These are phyloP conservation scores for Bombus sylvicola DNA, from an alignment of 1,140 invertebrate genomes.

Conservation along the genomic window DNA sequence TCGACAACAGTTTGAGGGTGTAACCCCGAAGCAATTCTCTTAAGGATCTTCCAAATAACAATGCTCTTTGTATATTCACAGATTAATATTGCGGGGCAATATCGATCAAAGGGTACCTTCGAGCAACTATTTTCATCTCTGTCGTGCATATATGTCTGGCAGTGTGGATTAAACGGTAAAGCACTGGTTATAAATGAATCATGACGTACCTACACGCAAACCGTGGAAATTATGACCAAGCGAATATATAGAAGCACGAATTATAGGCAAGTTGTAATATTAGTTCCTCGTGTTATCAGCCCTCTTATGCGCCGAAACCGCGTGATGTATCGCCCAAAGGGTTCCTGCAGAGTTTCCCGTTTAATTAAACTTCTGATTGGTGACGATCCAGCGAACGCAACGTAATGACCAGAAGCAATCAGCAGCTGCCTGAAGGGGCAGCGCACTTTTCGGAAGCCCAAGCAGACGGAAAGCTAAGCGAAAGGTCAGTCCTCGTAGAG, in stretches of 20 bases:
- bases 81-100: not conserved
- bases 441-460: constrained; percentile 38
- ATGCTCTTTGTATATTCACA: no score
- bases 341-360: constrained; percentile 59
- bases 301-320: constrained; percentile 55
- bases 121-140: not conserved
- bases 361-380: constrained; percentile 74
- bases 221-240: constrained; percentile 20
- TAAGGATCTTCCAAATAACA: constrained; percentile 1
- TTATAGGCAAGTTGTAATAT: constrained; percentile 14
- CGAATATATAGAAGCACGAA: constrained; percentile 3
- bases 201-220: constrained; percentile 28
- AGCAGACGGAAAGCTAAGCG: not conserved
- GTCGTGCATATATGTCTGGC: not conserved
- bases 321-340: constrained; percentile 71
- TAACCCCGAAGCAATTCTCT: not conserved
- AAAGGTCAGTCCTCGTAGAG: not conserved
- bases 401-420: constrained; percentile 59
- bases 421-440: constrained; percentile 4
- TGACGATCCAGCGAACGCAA: constrained; percentile 57
- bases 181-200: constrained; percentile 29
- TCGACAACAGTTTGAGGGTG: not conserved
- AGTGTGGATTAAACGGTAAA: constrained; percentile 25
- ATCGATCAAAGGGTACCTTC: constrained; percentile 14
- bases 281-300: constrained; percentile 1